Evolutionary conservation across 2,888 invertebrate genomes (phyloP).

Genomic region (Formica aserva): DNA sequence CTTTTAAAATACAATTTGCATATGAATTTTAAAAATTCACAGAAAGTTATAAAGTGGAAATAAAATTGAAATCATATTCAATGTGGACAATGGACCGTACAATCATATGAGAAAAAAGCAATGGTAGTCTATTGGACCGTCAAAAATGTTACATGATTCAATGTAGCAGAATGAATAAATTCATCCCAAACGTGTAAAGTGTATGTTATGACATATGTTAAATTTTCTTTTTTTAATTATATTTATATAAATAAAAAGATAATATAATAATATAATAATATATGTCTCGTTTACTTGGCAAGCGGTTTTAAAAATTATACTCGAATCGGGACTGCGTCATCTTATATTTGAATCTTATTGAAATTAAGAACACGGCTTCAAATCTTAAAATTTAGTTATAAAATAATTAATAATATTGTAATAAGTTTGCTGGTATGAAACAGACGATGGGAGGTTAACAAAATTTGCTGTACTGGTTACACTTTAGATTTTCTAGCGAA

Average conservation of each 20-base stretch:
- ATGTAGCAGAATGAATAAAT: not conserved
- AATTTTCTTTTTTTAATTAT: not conserved
- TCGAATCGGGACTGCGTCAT: too few species aligned
- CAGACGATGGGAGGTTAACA: too few species aligned
- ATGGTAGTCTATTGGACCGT: not conserved
- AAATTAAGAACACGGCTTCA: not conserved
- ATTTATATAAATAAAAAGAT: not conserved
- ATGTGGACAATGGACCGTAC: constrained; percentile 6
- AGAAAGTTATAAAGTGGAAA: not conserved
- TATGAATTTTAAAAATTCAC: not conserved
- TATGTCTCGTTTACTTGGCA: not conserved
- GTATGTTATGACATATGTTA: not conserved
- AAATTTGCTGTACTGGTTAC: not conserved
- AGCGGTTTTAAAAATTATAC: too few species aligned
- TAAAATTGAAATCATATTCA: not conserved
- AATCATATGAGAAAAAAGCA: not conserved
- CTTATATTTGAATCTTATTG: not conserved
- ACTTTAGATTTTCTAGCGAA: not conserved
- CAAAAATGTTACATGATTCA: not conserved
- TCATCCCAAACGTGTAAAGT: not conserved
- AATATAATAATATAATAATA: not conserved
- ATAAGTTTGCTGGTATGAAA: not conserved
- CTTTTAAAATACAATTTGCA: not conserved
- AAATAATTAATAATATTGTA: not conserved
- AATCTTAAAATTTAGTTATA: not conserved